Base-by-base conservation (phyloP, 2,797 vertebrate species). In the Pangasius djambal region DNA sequence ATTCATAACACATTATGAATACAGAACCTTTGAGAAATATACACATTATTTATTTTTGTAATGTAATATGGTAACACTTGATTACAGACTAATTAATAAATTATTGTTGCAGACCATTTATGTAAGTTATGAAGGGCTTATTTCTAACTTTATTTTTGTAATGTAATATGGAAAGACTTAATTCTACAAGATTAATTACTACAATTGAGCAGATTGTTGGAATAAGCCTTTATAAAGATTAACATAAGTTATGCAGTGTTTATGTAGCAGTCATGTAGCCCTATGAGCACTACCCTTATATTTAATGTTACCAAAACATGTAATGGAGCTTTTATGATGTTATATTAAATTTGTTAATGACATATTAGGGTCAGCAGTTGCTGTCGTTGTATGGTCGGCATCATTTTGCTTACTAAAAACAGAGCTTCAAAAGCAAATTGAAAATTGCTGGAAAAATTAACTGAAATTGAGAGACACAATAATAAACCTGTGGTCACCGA, bases 401-500 rank as follows among this genome's bases (percentile, higher is more conserved):
- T 70, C 10, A 50, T 81, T 59, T 31, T 57, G 85, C 31, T 55
- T 59, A 74, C 28, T 55, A 61, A 40, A 77, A 77, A 59, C 79
- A 34, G 65, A 79, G 57, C 55, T 88, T 50, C 44, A 52, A 82
- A 86, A 86, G 63, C 48, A 61, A 77, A 69, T 63, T 63, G 34
- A 61, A 40, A 74, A 57, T 85, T 59, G 78, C 88, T 83, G 67
- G 48, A 59, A 48, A 86, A 86, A 87, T 55, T 22, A 57, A 89
- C 2, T 50, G 48, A 85, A 89, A 37, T 31, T 34, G 72, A 87
- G 63, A 85, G 61, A 85, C 85, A 83, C 70, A 37, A 22, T 70
- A 89, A 78, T 85, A 87, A 77, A 86, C 44, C 57, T 77, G 81
- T 57, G 86, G 67, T 87, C 72, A 81, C 83, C 13, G n/a, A n/a